Base-by-base conservation (phyloP, 2,797 vertebrate genomes). In the Rhodeus uyekii region DNA sequence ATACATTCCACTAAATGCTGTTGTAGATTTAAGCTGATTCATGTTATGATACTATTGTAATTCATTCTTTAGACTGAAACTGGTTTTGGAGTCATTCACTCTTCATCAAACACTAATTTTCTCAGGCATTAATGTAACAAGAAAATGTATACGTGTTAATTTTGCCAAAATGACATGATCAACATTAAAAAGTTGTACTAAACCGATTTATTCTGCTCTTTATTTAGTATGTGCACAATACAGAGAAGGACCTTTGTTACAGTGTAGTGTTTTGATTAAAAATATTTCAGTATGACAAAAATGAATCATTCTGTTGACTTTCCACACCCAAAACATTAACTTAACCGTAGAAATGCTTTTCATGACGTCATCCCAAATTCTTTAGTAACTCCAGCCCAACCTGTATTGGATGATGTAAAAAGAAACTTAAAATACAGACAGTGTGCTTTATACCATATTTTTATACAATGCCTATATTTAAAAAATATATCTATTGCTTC, bases 21-120 rank as follows among this genome's bases (percentile, higher is more conserved):
- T 32, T 42, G 38, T 32, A 69, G 24, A 58, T 42, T 60, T 69
- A n/a, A 19, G 44, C 38, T 22, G 16, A 5, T 64, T 48, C 8
- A 64, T 50, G 13, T 80, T 53, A 36, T 42, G 48, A 24, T 63
- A 60, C 53, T 61, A 34, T 60, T 74, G 64, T 84, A 80, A 78
- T 84, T 61, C 27, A 61, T 60, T 50, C 24, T 81, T 0, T 75
- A 61, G 7, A 42, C 8, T 58, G 36, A 22, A 82, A 71, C 13
- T 14, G 65, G 13, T 27, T 58, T 46, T 36, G 36, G 48, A 83
- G 77, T 84, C 83, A 83, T 78, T 50, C 27, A 64, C 22, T 80
- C 14, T 79, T 2, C 8, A 60, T 63, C 18, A 38, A 71, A 24
- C 53, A 42, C 29, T 4, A 24, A 19, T 38, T n/a, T 50, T 6